phyloP scores from a whole-genome alignment of 2,888 invertebrate genomes.

The Zootermopsis nevadensis region DNA sequence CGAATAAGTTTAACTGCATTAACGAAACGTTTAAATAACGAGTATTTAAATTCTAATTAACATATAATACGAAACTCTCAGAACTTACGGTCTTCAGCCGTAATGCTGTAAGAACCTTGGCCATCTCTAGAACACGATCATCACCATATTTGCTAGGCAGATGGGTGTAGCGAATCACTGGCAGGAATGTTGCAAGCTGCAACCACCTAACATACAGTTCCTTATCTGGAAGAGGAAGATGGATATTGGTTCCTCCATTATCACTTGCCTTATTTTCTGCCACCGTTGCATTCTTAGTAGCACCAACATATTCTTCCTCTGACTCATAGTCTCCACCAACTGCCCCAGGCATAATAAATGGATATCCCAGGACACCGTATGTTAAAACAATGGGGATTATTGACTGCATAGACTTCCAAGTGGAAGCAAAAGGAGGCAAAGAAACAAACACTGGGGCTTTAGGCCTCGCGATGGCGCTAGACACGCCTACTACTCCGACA shows the following conservation, averaged over 20 bases:
- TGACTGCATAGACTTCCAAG: slow-evolving; percentile 85
- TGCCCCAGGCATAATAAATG: slow-evolving; percentile 92
- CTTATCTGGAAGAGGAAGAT: slow-evolving; percentile 72
- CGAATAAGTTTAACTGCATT: too few relatives aligned
- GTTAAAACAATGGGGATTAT: slow-evolving; percentile 89
- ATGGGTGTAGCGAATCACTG: slow-evolving; percentile 91
- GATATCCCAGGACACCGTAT: slow-evolving; percentile 91
- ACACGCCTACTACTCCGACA: slow-evolving; percentile 78
- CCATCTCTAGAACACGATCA: slow-evolving; percentile 79
- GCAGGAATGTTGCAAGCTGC: slow-evolving; percentile 89
- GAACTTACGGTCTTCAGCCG: slow-evolving; percentile 76
- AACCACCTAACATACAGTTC: slow-evolving; percentile 92
- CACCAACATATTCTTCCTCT: background rate
- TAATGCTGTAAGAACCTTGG: slow-evolving; percentile 78
- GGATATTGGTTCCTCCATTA: slow-evolving; percentile 48
- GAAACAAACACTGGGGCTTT: slow-evolving; percentile 88
- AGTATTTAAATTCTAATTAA: too few relatives aligned
- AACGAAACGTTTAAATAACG: too few relatives aligned
- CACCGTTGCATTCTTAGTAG: slow-evolving; percentile 1
- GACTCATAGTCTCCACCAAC: slow-evolving; percentile 89
- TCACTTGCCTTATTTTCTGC: slow-evolving; percentile 37
- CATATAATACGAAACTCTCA: background rate
- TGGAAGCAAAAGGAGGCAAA: slow-evolving; percentile 85
- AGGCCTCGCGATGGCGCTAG: slow-evolving; percentile 84
- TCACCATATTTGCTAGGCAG: slow-evolving; percentile 90